Conservation (phyloP, 2,113 vertebrate genomes). For the Falco punctatus region DNA sequence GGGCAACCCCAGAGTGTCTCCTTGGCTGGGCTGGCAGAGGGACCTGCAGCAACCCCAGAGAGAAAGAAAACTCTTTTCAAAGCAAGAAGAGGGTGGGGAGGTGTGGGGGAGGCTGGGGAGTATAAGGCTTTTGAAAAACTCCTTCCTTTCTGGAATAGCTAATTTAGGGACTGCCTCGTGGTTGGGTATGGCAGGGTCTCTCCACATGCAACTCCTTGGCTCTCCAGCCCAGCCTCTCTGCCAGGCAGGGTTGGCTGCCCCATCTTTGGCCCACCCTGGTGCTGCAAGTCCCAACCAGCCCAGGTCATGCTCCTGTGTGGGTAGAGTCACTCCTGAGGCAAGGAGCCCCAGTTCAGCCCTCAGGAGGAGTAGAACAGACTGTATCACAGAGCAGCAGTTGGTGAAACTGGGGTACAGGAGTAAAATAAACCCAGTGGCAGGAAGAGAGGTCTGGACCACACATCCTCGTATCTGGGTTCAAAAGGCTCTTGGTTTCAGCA, state of each 20-base stretch:
- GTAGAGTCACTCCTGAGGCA: not conserved
- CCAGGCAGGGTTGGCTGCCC: not conserved
- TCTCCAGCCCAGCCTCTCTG: not conserved
- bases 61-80: not conserved
- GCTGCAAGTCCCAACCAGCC: not conserved
- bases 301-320: not conserved
- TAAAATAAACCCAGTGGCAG: not conserved
- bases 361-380: not conserved
- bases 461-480: not conserved
- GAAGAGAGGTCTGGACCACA: not conserved
- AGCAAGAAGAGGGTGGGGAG: not conserved
- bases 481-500: not conserved
- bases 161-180: not conserved
- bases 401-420: not conserved
- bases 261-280: not conserved
- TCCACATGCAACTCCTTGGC: not conserved
- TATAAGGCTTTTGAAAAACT: not conserved
- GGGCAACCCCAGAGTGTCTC: not conserved
- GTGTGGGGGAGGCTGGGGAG: not conserved
- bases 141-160: not conserved
- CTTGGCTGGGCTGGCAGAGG: not conserved
- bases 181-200: rapidly evolving
- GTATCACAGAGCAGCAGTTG: not conserved
- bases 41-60: not conserved
- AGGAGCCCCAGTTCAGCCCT: not conserved